Conservation (phyloP, 2,113 vertebrate genomes). For the Aphyosemion australe region DNA sequence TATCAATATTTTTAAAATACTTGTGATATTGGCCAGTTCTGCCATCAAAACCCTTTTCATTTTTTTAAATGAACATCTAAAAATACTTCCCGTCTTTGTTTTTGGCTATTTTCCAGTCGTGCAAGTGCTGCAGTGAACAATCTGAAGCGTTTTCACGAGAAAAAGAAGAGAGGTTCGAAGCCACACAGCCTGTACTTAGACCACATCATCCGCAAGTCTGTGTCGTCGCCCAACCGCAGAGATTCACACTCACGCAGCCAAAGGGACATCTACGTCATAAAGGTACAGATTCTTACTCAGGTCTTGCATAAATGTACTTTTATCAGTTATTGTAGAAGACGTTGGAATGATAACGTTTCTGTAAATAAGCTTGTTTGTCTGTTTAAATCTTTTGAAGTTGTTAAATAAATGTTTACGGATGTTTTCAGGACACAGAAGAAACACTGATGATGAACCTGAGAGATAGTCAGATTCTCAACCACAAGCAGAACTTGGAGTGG, state of each 20-base stretch:
- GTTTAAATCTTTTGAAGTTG: no score
- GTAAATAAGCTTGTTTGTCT: no score
- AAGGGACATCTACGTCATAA: conserved; percentile 94
- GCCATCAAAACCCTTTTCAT: no score
- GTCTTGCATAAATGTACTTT: background rate
- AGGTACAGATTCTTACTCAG: conserved; percentile 77
- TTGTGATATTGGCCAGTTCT: no score
- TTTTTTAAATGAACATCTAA: no score
- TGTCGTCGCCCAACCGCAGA: conserved; percentile 85
- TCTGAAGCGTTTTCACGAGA: conserved; percentile 96
- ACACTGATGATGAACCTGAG: conserved; percentile 92
- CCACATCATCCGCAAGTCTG: conserved; percentile 94
- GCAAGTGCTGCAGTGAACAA: conserved; percentile 95
- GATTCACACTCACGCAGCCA: conserved; percentile 89
- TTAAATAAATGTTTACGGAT: conserved; percentile 14
- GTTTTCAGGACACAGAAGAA: conserved; percentile 92
- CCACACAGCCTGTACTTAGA: conserved; percentile 97
- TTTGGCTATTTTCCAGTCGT: conserved; percentile 76
- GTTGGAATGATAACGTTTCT: no score
- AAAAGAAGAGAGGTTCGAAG: conserved; percentile 94
- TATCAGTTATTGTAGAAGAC: background rate
- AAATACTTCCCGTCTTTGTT: background rate
- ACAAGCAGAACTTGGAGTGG: conserved; percentile 98
- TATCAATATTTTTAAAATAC: no score
- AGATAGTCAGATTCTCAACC: conserved; percentile 96